Evolutionary conservation across 2,797 vertebrate genomes (phyloP), one percentile per base, ranked within the genome.

Genomic region (Onychomys leucogaster): DNA sequence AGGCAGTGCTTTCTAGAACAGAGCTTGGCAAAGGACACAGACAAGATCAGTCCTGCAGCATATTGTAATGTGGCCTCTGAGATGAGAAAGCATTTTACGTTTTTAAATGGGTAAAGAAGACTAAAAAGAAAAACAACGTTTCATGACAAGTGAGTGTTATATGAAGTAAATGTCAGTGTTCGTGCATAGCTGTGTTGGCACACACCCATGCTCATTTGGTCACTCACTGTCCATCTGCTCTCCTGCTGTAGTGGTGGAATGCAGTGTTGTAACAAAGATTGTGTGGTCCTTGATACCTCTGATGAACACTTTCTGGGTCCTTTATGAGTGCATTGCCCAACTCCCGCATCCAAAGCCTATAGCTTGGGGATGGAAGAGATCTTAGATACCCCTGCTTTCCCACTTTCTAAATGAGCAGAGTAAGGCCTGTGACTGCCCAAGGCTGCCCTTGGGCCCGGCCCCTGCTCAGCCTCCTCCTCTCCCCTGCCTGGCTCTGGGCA

Each of bases 241-340:
- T 49, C 7, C 0, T 0, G 0, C 19, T 61, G 13, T 19, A 17
- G 11, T 0, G 1, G 75, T 41, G 27, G 46, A 13, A 21, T 1
- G 29, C 12, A 41, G 19, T n/a, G 9, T 3, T 32, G 52, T 37
- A 63, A 61, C 81, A 90, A 55, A 85, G 49, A 34, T 19, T 17
- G 0, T 17, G 13, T 5, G 41, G 69, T 75, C 37, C 69, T 81
- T 32, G 3, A 5, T 46, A 80, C 46, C 32, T 52, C 49, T 55
- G 49, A 17, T 57, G 32, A 63, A 49, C 73, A 59, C 71, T 89
- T 57, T 29, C 69, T 71, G 16, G 27, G 37, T 3, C 90, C 82
- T 85, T 75, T 21, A 1, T 5, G 88, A 61, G 52, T 61, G 13
- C 0, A 0, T 61, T 80, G 61, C 65, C 59, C 69, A 61, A 59